phyloP scores from a whole-genome alignment of 2,888 invertebrate genomes.

The Metalampra italica region DNA sequence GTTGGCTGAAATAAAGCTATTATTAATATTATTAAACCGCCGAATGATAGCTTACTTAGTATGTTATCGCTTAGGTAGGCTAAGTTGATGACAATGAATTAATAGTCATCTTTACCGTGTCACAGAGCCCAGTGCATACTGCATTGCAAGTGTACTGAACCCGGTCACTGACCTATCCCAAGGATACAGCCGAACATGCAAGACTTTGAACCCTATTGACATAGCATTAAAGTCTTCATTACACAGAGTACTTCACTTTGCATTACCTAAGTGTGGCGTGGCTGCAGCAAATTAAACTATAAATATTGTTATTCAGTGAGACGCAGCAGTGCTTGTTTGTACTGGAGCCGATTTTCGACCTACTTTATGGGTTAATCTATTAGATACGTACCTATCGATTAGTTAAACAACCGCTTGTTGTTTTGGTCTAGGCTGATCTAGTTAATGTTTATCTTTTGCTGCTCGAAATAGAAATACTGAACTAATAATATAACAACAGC shows the following conservation, averaged over 20 bases:
- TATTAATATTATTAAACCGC: too few species aligned
- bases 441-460: too few species aligned
- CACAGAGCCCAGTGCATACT: too few species aligned
- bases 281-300: not conserved
- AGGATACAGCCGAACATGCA: not conserved
- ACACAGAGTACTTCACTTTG: not conserved
- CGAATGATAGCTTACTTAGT: too few species aligned
- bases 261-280: not conserved
- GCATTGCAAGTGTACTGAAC: not conserved
- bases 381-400: not conserved
- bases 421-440: too few species aligned
- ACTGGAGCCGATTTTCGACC: not conserved
- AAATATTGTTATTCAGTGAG: not conserved
- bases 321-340: not conserved
- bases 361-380: not conserved
- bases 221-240: not conserved
- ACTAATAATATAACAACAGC: too few species aligned
- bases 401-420: too few species aligned
- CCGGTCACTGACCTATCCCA: slow-evolving; percentile 9
- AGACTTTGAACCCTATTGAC: not conserved
- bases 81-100: too few species aligned
- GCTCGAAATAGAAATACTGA: too few species aligned
- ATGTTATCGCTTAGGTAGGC: too few species aligned
- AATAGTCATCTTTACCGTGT: too few species aligned
- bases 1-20: too few species aligned